Evolutionary conservation across 2,113 vertebrate species (phyloP), one percentile per base, ranked within the genome.

Genomic region (Hemibagrus wyckioides): DNA sequence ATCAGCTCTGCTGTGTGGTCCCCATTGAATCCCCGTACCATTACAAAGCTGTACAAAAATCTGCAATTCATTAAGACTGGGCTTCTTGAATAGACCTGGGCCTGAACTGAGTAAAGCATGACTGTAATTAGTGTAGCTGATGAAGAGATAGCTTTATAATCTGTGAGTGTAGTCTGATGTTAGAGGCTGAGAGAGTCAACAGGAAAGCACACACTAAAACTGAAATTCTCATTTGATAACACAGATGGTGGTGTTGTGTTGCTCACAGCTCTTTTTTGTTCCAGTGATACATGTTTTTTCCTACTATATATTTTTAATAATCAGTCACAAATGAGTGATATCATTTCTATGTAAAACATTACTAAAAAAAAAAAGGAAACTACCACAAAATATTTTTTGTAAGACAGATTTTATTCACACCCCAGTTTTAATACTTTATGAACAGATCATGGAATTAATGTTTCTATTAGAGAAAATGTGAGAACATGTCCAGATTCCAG

Each of bases 1-100:
- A 36, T n/a, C 1, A 86, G 93, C 85, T 91, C 92, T 4, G 92
- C 92, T 83, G 85, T 93, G 69, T 94, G 93, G 92, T 67, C 89
- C 56, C 48, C 94, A 94, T 93, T 85, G 91, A 93, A 48, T 69
- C 28, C 44, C 59, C 56, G 61, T 80, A 8, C 4, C 36, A 80
- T 86, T 33, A 86, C 11, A 69, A 44, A 80, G 92, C 91, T 91
- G 85, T 89, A 93, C 85, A 86, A 86, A 86, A 86, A 84, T n/a
- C 67, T 52, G 57, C 52, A 41, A 23, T 7, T 21, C 28, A 30
- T n/a, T 50, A 52, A 25, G 30, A 15, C 30, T n/a, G 2, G 23
- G 6, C 2, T 44, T 75, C 41, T 44, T 2, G 9, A 48, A 48
- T 25, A 57, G 3, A 80, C 0, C 30, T 57, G 11, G 19, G 28